Evolutionary conservation across 1,140 invertebrate species (phyloP), one percentile per base, ranked within the genome.

Genomic region (Anastrepha ludens): DNA sequence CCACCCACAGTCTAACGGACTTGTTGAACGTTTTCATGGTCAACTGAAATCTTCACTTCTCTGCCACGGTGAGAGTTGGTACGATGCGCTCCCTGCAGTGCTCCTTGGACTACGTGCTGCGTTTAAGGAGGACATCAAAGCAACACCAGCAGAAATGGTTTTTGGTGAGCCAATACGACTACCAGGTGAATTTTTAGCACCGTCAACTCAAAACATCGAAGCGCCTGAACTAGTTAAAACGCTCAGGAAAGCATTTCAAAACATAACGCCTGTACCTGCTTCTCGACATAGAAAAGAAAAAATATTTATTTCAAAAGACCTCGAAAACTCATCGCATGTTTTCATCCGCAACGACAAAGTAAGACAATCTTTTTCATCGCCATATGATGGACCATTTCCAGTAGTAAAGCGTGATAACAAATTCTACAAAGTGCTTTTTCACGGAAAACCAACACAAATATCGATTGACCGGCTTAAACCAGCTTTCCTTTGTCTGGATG

Each of bases 1-100:
- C 85, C 91, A 93, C 86, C 92, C 93, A 9, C 85, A 88, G 59
- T 87, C 90, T 0, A 93, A 93, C 47, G 92, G 91, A 11, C 64
- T 92, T 41, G 85, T 93, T n/a, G 92, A 93, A 86, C 64, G 91
- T 1, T 89, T 88, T 3, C 91, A 93, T 81, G 62, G 91, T 3
- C 87, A 87, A 7, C 60, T 93, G 3, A 93, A 93, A 85, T 67
- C 87, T 11, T 59, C 92, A 4, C 70, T 91, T 8, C 87, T 86
- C 11, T 89, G 89, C 64, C 90, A 90, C 50, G 20, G 70, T 17
- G 15, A 47, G 13, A 15, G 13, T 44, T 78, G 70, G 70, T 47
- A 44, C 41, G 39, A 44, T 78, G 47, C 47, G 6, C 47, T 78
- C 3, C 70, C 70, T 17, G 13, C 70, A 55, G 41, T 78, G 3